A percentile compares a stretch with the other conserved stretches of the same genome.
phyloP scores from a whole-genome alignment of 2,797 vertebrate genomes.

The Brachyalestes nurse region DNA sequence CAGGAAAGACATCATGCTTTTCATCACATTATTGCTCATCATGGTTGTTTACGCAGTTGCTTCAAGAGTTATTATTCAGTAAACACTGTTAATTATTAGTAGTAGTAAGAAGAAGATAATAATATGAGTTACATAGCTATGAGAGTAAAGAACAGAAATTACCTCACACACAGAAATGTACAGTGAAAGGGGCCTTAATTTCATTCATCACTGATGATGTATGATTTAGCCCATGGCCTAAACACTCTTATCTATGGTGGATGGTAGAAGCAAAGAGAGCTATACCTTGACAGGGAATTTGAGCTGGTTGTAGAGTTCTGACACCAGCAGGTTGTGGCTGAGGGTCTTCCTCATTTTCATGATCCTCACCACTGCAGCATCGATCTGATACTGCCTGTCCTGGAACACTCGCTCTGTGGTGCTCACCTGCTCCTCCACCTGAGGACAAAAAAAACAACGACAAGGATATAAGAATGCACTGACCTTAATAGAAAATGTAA shows the following conservation, averaged over 20 bases:
- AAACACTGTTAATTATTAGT: too few relatives aligned
- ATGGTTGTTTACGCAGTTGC: too few relatives aligned
- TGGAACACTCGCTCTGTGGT: constrained; percentile 98
- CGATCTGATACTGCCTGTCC: constrained; percentile 98
- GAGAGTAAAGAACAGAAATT: background rate
- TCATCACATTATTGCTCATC: too few relatives aligned
- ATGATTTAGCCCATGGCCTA: too few relatives aligned
- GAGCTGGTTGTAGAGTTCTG: constrained; percentile 98
- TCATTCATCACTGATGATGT: background rate
- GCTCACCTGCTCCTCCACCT: constrained; percentile 98
- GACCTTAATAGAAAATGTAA: too few relatives aligned
- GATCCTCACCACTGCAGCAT: constrained; percentile 96
- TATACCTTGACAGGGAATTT: constrained; percentile 99
- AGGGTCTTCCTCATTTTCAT: constrained; percentile 99
- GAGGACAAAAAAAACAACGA: background rate
- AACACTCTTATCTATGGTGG: background rate
- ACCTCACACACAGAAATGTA: background rate
- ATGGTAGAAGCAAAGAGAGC: background rate
- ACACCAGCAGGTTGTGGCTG: constrained; percentile 97
- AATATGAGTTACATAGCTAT: background rate
- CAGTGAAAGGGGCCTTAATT: background rate
- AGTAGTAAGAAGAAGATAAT: too few relatives aligned
- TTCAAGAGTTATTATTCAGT: too few relatives aligned
- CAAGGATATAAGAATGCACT: background rate
- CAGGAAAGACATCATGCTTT: too few relatives aligned